Evolutionary conservation across 1,140 invertebrate genomes (phyloP), one percentile per base, ranked within the genome.

Genomic region (Notospermus geniculatus): DNA sequence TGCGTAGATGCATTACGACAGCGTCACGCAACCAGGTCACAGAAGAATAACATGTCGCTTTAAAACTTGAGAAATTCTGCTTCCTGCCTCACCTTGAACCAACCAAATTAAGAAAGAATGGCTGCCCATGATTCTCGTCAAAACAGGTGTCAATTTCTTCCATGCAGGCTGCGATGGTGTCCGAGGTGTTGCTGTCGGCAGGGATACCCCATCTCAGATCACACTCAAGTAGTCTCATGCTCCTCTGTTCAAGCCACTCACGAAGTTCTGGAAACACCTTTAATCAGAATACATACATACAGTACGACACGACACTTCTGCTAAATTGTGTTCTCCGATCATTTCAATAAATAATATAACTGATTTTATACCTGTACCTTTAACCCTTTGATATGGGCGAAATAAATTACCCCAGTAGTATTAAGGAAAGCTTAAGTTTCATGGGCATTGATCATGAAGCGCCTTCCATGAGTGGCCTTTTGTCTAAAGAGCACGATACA

Each of bases 201-300:
- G 79, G 78, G 17, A 81, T 70, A 13, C 80, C 80, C 79, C 80
- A 81, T 29, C 80, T 69, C 41, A 81, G 59, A 64, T 80, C 79
- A 72, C 77, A 79, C 53, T 81, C 80, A 23, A 78, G 62, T 15
- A 81, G 62, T 22, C 71, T 68, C 11, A 79, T 45, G 30, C 69
- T 67, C 29, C 72, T 56, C 4, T 71, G 63, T 32, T 71, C 68
- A 64, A 76, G 78, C 79, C 79, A 80, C 64, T 81, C 78, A 54
- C 76, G 65, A 39, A 81, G 60, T 53, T 78, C 76, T 25, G 78
- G 80, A 67, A 81, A 80, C 17, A 80, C 76, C 77, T 80, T 36
- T 5, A 60, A 39, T 13, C n/a, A 60, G 17, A 15, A 23, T 36
- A 11, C 43, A 28, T 5, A 22, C 13, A n/a, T 53, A 22, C 7